Base-by-base conservation (phyloP, 2,797 vertebrate species). In the Tragelaphus oryx region DNA sequence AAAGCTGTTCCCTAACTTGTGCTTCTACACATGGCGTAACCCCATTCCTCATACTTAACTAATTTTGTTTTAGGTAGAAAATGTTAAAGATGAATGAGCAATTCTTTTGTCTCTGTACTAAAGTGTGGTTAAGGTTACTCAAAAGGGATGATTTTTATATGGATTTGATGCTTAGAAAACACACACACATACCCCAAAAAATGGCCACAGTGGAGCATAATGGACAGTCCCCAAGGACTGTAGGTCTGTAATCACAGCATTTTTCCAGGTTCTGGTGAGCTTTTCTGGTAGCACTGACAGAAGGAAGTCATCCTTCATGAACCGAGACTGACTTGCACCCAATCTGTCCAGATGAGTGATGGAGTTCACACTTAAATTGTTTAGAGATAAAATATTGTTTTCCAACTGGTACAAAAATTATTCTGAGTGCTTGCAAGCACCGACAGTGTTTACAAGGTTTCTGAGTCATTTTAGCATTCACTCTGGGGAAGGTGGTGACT, bases 401-500 rank as follows among this genome's bases (percentile, higher is more conserved):
- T 95, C 17, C 59, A 68, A 33, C 93, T 94, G 82, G 10, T 22
- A 12, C 59, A 79, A 95, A 91, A 91, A 93, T 97, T 92, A 71
- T 88, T 83, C 88, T 52, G 10, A 68, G 71, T 16, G 62, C 24
- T 91, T 89, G 22, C 16, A 95, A 78, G 41, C 92, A 89, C 44
- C 82, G 71, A 85, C 4, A 24, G 59, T 91, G 37, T 95, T 96
- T 95, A 88, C 80, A 95, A 92, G 52, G 80, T 85, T 97, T 80
- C 57, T 96, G 95, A 97, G 91, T 96, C 96, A 95, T 87, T 75
- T 93, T 92, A 76, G 59, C 52, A 46, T 97, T 95, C 91, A 85
- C 71, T 89, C 68, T 93, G 84, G 62, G 48, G 80, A 90, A n/a
- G 60, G 57, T 71, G 33, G 59, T 13, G 6, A 89, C 68, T 82